Percentiles rank a stretch among this genome's conserved stretches.
Conservation (phyloP, 2,797 vertebrate species). For the Gymnopithys bicolor region DNA sequence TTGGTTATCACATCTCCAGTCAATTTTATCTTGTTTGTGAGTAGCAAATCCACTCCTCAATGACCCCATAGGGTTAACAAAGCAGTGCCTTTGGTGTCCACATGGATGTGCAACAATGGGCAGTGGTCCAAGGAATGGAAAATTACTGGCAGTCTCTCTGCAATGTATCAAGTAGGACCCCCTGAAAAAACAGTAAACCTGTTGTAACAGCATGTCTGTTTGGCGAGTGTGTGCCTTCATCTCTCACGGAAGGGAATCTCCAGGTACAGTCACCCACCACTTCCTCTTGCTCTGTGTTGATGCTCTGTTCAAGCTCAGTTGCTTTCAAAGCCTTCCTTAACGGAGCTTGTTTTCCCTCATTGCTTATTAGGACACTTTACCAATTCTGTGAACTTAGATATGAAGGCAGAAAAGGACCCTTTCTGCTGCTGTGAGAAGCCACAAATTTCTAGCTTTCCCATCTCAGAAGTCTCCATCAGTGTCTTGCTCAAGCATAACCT, state of each 20-base stretch:
- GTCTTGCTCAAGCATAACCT: background rate
- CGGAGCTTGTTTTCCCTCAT: background rate
- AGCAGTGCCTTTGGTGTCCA: background rate
- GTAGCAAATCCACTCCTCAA: background rate
- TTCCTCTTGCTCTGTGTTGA: background rate
- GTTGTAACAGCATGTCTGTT: background rate
- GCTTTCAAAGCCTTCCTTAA: constrained; percentile 5
- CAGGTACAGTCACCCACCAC: background rate
- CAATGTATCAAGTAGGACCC: background rate
- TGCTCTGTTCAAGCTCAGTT: background rate
- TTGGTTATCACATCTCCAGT: background rate
- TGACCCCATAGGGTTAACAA: background rate
- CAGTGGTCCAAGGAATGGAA: background rate
- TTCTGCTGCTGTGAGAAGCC: background rate
- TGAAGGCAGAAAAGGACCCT: background rate
- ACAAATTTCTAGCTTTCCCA: background rate
- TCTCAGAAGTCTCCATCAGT: background rate
- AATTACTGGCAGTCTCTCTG: background rate
- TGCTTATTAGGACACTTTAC: background rate
- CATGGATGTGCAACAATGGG: rapidly evolving
- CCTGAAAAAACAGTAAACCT: background rate
- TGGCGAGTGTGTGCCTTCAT: background rate
- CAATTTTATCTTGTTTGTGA: background rate
- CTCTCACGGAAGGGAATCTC: background rate
- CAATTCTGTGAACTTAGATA: background rate